Evolutionary conservation across 1,140 invertebrate species (phyloP), one percentile per base, ranked within the genome.

Genomic region (Bombus pyrosoma): DNA sequence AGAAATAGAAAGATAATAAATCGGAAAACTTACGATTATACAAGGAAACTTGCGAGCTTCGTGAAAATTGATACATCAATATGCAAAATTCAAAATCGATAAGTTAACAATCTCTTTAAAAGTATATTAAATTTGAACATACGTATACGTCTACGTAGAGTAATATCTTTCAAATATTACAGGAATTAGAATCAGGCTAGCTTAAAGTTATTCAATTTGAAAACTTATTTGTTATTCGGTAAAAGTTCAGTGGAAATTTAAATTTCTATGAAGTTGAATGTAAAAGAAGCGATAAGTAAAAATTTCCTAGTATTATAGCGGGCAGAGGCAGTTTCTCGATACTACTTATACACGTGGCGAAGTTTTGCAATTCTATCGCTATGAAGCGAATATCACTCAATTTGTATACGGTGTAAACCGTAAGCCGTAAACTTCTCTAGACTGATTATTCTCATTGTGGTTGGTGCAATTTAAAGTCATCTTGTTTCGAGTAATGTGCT

Each of bases 311-410:
- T 37, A 37, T 25, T 13, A n/a, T 18, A 41, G 39, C 13, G 18
- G 15, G 0, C 39, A 18, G 13, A 5, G 39, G 10, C 15, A 43
- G 39, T n/a, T 43, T 9, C 39, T 32, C 71, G 13, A 43, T 73
- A 59, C n/a, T 28, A 15, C 53, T 22, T n/a, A 47, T 43, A 73
- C 28, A 47, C 37, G 37, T 43, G 41, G 34, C 22, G 28, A 37
- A 76, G 53, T 76, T 76, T 76, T 59, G 32, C 74, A 59, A 76
- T 76, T 57, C 74, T 59, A 59, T 59, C 74, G 8, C 34, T 18
- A 15, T 9, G 47, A 59, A 8, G 25, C 34, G 47, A 59, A 59
- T 76, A 76, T 76, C 32, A 1, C 53, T 39, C 34, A 59, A 76
- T 76, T 76, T 76, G 34, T 57, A 75, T 75, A 76, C 34, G 4